These are phyloP conservation scores for Cladopsammia gracilis DNA, from an alignment of 64 coral and sea anemone species.

Conservation along the genomic window DNA sequence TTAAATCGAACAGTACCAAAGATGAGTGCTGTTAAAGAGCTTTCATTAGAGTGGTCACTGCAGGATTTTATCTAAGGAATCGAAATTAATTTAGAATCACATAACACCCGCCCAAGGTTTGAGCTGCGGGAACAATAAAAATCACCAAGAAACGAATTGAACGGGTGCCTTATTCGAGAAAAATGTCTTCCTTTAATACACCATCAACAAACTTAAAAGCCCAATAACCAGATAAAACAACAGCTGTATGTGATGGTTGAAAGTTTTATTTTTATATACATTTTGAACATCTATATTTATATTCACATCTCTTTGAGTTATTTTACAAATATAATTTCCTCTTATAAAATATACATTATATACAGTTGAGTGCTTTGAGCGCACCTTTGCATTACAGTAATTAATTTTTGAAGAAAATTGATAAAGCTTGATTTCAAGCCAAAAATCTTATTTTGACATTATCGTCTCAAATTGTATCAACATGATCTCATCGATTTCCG, in stretches of 20 bases:
- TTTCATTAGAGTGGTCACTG: too few relatives aligned
- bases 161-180: not conserved
- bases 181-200: not conserved
- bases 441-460: conserved; percentile 48
- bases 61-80: too few relatives aligned
- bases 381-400: conserved; percentile 13
- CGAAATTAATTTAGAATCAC: too few relatives aligned
- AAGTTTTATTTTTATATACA: not conserved
- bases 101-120: too few relatives aligned
- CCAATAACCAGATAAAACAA: not conserved
- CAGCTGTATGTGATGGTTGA: not conserved
- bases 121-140: too few relatives aligned
- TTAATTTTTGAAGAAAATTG: conserved; percentile 14
- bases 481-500: not conserved
- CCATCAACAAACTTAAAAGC: not conserved
- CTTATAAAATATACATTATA: conserved; percentile 60
- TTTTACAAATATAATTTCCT: conserved; percentile 54
- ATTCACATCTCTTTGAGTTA: not conserved
- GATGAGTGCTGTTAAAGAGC: too few relatives aligned
- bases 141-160: not conserved
- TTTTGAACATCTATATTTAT: not conserved
- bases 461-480: not conserved
- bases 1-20: too few relatives aligned
- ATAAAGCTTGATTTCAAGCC: conserved; percentile 38
- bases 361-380: conserved; percentile 1